A percentile compares a stretch with the other conserved stretches of the same genome.
Conservation (phyloP, 2,113 vertebrate species). For the Lathamus discolor region DNA sequence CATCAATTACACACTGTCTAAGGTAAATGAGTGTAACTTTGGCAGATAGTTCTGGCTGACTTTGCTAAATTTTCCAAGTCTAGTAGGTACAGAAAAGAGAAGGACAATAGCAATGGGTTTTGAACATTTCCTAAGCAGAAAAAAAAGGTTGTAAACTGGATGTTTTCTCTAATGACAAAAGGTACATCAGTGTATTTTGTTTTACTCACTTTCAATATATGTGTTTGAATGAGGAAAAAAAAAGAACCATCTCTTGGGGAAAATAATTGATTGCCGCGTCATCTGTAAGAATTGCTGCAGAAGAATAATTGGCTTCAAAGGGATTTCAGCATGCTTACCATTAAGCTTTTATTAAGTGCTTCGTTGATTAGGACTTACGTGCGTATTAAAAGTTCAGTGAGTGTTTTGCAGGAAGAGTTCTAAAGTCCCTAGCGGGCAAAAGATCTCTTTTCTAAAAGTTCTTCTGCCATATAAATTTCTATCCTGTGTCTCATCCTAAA, state of each 20-base stretch:
- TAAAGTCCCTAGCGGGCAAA: neutral
- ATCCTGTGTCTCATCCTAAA: neutral
- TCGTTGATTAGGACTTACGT: neutral
- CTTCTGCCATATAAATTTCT: neutral
- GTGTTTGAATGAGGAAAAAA: neutral
- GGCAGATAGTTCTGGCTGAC: neutral
- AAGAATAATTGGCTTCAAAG: constrained; percentile 3
- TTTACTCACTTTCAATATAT: neutral
- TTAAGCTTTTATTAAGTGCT: neutral
- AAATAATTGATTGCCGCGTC: neutral
- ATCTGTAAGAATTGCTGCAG: neutral
- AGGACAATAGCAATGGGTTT: neutral
- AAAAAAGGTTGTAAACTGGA: neutral
- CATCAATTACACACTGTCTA: constrained; percentile 97
- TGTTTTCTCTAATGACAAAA: neutral
- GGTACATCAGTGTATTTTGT: neutral
- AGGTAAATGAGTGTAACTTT: constrained; percentile 76
- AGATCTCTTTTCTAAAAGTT: neutral
- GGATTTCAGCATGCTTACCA: neutral
- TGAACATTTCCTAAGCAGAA: neutral
- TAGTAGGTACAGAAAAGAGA: neutral
- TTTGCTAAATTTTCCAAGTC: neutral
- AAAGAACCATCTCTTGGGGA: neutral
- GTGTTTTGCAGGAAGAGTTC: neutral
- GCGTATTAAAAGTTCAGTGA: neutral